phyloP scores from a whole-genome alignment of 2,113 vertebrate species.

The Sorex araneus region DNA sequence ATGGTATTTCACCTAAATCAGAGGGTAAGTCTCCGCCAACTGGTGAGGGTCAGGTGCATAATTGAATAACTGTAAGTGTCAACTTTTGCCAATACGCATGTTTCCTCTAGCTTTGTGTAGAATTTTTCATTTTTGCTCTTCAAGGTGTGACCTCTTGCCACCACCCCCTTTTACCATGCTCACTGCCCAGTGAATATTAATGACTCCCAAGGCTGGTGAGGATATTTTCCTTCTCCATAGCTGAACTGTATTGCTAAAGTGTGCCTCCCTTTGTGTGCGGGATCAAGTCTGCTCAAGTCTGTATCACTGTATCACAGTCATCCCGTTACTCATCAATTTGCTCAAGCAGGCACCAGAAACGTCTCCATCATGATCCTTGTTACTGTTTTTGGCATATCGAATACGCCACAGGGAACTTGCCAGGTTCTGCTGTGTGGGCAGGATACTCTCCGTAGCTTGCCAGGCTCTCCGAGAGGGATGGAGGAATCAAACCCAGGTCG shows the following conservation, averaged over 20 bases:
- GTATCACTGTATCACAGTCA: too few species aligned
- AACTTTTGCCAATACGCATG: neutral
- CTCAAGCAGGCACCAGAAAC: too few species aligned
- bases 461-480: too few species aligned
- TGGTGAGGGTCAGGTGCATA: neutral
- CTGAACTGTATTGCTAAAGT: neutral
- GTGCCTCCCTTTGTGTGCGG: neutral
- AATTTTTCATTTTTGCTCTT: neutral
- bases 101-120: neutral
- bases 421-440: too few species aligned
- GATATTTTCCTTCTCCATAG: neutral
- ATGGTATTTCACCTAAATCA: conserved; percentile 17
- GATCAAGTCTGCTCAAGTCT: too few species aligned
- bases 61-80: neutral
- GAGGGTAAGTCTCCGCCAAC: neutral
- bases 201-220: neutral
- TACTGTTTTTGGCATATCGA: too few species aligned
- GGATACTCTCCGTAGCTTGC: too few species aligned
- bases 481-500: too few species aligned
- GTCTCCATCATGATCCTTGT: too few species aligned
- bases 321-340: too few species aligned
- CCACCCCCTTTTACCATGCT: too few species aligned
- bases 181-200: neutral
- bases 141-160: neutral
- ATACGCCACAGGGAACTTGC: too few species aligned